These are phyloP conservation scores for Euproctis similis DNA, from an alignment of 2,888 invertebrate species.

Conservation along the genomic window DNA sequence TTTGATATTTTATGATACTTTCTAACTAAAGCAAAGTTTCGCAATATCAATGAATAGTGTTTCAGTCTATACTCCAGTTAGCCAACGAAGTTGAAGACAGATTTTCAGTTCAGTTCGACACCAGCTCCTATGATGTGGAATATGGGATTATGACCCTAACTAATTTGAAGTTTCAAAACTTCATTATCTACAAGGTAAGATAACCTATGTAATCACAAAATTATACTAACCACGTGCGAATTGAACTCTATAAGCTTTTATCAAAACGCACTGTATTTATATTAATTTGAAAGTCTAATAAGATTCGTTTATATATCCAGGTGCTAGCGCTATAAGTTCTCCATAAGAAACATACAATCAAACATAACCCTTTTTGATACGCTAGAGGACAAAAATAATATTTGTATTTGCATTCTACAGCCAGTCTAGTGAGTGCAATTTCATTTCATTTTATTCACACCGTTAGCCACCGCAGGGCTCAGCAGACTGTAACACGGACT, in stretches of 20 bases:
- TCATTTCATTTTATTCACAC: slow-evolving; percentile 51
- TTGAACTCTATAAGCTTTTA: too few relatives aligned
- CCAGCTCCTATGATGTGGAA: slow-evolving; percentile 36
- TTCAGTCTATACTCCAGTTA: slow-evolving; percentile 20
- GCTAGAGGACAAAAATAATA: too few relatives aligned
- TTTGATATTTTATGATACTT: too few relatives aligned
- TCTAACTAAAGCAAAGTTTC: slow-evolving; percentile 13
- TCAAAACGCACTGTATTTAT: too few relatives aligned
- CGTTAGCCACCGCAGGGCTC: slow-evolving; percentile 28
- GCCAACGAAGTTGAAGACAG: slow-evolving; percentile 18
- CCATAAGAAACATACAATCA: too few relatives aligned
- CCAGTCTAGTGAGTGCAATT: slow-evolving; percentile 41
- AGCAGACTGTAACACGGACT: slow-evolving; percentile 31
- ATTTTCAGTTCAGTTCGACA: slow-evolving; percentile 27
- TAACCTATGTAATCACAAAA: slow-evolving; percentile 56
- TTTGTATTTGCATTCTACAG: too few relatives aligned
- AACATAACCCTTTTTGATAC: too few relatives aligned
- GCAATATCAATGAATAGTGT: slow-evolving; percentile 30
- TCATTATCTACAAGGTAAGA: slow-evolving; percentile 61
- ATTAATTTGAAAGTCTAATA: too few relatives aligned
- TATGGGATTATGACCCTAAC: slow-evolving; percentile 55
- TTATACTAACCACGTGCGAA: too few relatives aligned
- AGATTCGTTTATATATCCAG: too few relatives aligned
- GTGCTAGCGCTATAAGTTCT: too few relatives aligned
- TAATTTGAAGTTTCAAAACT: slow-evolving; percentile 68